Percentiles rank a stretch among this genome's conserved stretches.
phyloP scores from a whole-genome alignment of 1,140 invertebrate genomes.

The Psilanteris sp. region DNA sequence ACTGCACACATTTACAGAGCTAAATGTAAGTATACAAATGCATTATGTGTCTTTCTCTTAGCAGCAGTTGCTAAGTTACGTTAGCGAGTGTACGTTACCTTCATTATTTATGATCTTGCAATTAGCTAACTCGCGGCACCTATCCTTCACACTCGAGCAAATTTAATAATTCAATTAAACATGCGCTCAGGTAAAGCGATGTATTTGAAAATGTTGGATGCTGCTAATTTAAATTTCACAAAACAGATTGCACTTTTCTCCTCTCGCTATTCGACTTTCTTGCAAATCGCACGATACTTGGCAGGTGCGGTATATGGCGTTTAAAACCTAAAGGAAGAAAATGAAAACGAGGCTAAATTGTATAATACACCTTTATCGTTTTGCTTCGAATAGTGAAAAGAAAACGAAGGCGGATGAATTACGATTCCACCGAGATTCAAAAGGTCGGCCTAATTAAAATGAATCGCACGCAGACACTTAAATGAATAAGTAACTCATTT shows the following conservation, averaged over 20 bases:
- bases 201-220: slow-evolving; percentile 47
- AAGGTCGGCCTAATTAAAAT: slow-evolving; percentile 49
- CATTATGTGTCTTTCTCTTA: slow-evolving; percentile 53
- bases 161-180: slow-evolving; percentile 78
- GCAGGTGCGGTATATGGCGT: neutral
- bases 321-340: slow-evolving; percentile 30
- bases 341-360: slow-evolving; percentile 40
- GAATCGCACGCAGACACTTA: slow-evolving; percentile 42
- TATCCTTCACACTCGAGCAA: slow-evolving; percentile 75
- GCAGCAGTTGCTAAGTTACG: slow-evolving; percentile 46
- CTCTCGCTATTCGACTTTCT: slow-evolving; percentile 29
- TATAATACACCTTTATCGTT: slow-evolving; percentile 52
- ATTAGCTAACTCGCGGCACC: slow-evolving; percentile 74
- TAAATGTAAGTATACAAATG: slow-evolving; percentile 49
- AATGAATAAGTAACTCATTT: slow-evolving; percentile 44
- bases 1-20: slow-evolving; percentile 33
- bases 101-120: slow-evolving; percentile 75
- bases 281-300: slow-evolving; percentile 5
- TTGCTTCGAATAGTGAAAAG: slow-evolving; percentile 6
- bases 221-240: neutral
- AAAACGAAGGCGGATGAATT: slow-evolving; percentile 20
- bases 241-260: slow-evolving; percentile 20
- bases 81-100: slow-evolving; percentile 62
- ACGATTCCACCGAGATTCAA: slow-evolving; percentile 40
- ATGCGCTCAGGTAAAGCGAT: slow-evolving; percentile 59